Evolutionary conservation across 2,113 vertebrate species (phyloP).

Genomic region (Geococcyx californianus): DNA sequence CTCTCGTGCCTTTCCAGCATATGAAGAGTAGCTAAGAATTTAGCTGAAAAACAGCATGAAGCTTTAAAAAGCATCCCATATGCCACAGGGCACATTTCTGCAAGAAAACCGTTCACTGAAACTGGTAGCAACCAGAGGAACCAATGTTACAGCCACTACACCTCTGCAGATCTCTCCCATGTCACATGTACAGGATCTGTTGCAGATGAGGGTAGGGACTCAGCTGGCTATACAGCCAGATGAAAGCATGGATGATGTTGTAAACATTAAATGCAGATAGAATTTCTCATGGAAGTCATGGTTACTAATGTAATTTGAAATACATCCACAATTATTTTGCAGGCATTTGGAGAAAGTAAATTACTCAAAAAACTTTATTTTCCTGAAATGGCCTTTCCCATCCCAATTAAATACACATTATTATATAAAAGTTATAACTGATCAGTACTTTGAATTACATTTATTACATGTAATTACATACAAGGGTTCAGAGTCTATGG

Average conservation of each 20-base stretch:
- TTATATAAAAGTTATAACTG: neutral
- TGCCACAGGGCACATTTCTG: neutral
- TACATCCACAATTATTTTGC: neutral
- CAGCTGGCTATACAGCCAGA: neutral
- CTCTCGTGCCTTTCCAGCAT: neutral
- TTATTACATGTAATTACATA: neutral
- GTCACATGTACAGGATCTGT: neutral
- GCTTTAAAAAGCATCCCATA: neutral
- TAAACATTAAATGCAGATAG: neutral
- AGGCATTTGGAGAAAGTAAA: neutral
- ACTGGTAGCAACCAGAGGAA: neutral
- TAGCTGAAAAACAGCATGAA: neutral
- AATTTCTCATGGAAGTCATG: neutral
- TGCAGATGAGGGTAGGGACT: neutral
- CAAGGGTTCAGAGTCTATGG: too few relatives aligned
- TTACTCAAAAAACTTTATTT: neutral
- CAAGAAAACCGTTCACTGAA: neutral
- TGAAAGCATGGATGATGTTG: neutral
- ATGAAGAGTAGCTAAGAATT: neutral
- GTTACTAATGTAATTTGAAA: neutral
- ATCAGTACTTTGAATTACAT: neutral
- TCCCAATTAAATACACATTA: neutral
- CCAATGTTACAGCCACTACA: rapidly evolving
- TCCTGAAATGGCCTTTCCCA: neutral
- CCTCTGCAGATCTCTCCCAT: neutral